phyloP scores from a whole-genome alignment of 2,113 vertebrate genomes.

The Gnathonemus echidnorhynchus region DNA sequence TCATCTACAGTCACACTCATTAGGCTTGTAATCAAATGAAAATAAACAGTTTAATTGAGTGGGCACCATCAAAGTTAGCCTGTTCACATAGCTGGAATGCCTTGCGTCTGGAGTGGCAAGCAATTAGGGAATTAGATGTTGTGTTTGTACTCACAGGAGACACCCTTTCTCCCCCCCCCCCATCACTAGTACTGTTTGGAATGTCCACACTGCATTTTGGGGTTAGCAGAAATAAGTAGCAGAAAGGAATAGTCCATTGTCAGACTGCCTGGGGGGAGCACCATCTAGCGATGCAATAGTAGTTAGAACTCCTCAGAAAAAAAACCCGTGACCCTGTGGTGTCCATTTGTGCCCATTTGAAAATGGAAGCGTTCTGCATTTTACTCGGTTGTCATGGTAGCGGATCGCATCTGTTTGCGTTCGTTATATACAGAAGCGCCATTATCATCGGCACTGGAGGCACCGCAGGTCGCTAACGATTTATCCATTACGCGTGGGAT shows the following conservation, averaged over 20 bases:
- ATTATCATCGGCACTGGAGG: background rate
- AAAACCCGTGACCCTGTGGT: background rate
- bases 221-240: background rate
- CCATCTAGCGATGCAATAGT: background rate
- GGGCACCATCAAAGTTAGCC: background rate
- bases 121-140: background rate
- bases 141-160: background rate
- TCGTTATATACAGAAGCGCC: background rate
- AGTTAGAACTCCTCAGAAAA: background rate
- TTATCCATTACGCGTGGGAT: background rate
- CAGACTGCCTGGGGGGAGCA: background rate
- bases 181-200: background rate
- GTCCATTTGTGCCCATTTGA: background rate
- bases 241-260: background rate
- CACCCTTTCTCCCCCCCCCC: background rate
- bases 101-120: background rate
- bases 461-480: background rate
- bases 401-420: background rate
- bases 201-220: background rate
- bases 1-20: conserved; percentile 30
- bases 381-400: background rate
- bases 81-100: background rate
- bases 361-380: background rate
- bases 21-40: conserved; percentile 25
- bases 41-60: background rate